These are phyloP conservation scores for Sepiola atlantica DNA, from an alignment of 2,888 invertebrate genomes.

Conservation along the genomic window DNA sequence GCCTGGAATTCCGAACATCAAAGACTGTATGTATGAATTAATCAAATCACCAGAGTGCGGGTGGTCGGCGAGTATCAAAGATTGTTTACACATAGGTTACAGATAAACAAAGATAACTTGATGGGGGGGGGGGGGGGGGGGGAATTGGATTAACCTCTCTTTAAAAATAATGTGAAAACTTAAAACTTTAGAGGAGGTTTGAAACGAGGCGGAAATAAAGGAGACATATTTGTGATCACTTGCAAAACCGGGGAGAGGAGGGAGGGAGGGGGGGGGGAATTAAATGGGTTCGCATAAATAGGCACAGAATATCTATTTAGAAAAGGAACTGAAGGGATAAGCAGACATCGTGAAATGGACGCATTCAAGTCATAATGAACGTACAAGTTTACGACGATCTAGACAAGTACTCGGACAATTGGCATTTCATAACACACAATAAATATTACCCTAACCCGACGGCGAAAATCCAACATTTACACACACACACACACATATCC, in stretches of 20 bases:
- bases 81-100: too few relatives aligned
- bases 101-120: too few relatives aligned
- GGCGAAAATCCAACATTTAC: slow-evolving; percentile 17
- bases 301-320: not conserved
- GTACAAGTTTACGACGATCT: slow-evolving; percentile 43
- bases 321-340: slow-evolving; percentile 40
- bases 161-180: too few relatives aligned
- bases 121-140: not conserved
- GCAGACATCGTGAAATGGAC: not conserved
- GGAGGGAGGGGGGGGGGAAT: not conserved
- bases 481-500: not conserved
- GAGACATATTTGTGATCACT: not conserved
- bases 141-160: too few relatives aligned
- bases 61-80: too few relatives aligned
- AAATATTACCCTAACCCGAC: not conserved
- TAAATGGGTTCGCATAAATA: not conserved
- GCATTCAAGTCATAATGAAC: slow-evolving; percentile 38
- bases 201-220: too few relatives aligned
- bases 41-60: too few relatives aligned
- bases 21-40: too few relatives aligned
- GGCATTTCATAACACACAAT: not conserved
- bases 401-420: slow-evolving; percentile 33
- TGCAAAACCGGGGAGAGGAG: not conserved
- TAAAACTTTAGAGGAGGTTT: too few relatives aligned
- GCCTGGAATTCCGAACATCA: too few relatives aligned